These are phyloP conservation scores for Drosophila nigromelanica DNA, from an alignment of 1,140 invertebrate species.

Conservation along the genomic window DNA sequence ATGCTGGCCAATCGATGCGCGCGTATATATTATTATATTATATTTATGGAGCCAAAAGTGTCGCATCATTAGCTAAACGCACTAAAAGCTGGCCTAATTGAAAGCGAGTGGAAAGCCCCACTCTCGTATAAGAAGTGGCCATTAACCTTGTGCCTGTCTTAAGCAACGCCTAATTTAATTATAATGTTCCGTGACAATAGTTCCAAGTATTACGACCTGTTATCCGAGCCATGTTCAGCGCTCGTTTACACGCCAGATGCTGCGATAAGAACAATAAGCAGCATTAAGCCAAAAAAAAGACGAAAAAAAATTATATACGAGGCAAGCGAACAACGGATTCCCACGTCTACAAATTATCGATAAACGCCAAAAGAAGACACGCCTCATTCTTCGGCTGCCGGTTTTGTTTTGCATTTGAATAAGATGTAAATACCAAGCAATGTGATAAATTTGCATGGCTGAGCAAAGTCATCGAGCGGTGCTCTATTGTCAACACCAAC, in stretches of 20 bases:
- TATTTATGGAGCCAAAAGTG: slow-evolving; percentile 58
- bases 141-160: slow-evolving; percentile 41
- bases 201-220: slow-evolving; percentile 53
- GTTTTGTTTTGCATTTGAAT: slow-evolving; percentile 74
- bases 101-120: neutral
- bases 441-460: slow-evolving; percentile 49
- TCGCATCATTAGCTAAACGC: slow-evolving; percentile 37
- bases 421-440: slow-evolving; percentile 38
- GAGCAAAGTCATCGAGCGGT: slow-evolving; percentile 38
- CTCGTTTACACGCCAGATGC: slow-evolving; percentile 21
- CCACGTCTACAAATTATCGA: slow-evolving; percentile 41
- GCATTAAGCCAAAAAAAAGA: slow-evolving; percentile 9
- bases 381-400: slow-evolving; percentile 54
- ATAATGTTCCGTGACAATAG: slow-evolving; percentile 34
- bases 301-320: neutral
- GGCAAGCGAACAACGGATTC: slow-evolving; percentile 43
- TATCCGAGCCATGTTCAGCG: slow-evolving; percentile 35
- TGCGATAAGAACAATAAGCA: slow-evolving; percentile 35
- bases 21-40: neutral
- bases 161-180: slow-evolving; percentile 36
- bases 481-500: slow-evolving; percentile 37
- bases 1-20: slow-evolving; percentile 65
- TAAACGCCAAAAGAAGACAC: slow-evolving; percentile 31
- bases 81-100: slow-evolving; percentile 19
- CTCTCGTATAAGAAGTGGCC: neutral